Evolutionary conservation across 1,140 invertebrate species (phyloP).

Genomic region (Chrysomallon squamiferum): DNA sequence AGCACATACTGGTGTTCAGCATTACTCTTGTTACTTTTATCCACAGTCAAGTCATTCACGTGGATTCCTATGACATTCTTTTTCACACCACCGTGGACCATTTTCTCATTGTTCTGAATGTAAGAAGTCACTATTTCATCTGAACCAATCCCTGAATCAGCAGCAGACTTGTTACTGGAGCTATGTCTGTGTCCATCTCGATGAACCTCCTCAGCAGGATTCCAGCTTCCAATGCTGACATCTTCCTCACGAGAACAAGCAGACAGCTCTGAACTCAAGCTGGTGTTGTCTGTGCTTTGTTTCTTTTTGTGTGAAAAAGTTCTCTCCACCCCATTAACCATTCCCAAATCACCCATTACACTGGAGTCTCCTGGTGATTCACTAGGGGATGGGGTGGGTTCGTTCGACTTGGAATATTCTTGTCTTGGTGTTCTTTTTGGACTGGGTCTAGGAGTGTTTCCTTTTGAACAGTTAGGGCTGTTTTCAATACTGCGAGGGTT

Average conservation of each 20-base stretch:
- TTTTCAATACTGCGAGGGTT: slow-evolving; percentile 81
- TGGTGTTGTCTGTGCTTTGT: slow-evolving; percentile 40
- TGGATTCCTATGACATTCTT: slow-evolving; percentile 38
- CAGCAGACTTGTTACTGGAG: slow-evolving; percentile 45
- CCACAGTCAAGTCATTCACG: slow-evolving; percentile 46
- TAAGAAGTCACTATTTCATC: slow-evolving; percentile 25
- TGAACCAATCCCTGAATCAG: slow-evolving; percentile 49
- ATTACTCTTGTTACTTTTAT: slow-evolving; percentile 24
- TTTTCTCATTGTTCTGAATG: slow-evolving; percentile 52
- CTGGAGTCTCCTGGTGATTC: slow-evolving; percentile 32
- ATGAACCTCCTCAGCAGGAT: slow-evolving; percentile 34
- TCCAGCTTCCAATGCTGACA: slow-evolving; percentile 36
- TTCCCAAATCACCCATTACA: slow-evolving; percentile 34
- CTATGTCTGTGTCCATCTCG: slow-evolving; percentile 38
- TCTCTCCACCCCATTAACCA: not conserved
- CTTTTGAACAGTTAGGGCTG: slow-evolving; percentile 52
- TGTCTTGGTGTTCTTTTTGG: slow-evolving; percentile 52
- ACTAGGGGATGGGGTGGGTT: slow-evolving; percentile 38
- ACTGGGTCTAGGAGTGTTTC: slow-evolving; percentile 45
- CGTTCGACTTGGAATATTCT: slow-evolving; percentile 47
- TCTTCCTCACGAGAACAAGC: slow-evolving; percentile 38
- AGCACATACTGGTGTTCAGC: slow-evolving; percentile 8
- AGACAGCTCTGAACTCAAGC: slow-evolving; percentile 44
- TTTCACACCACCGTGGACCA: slow-evolving; percentile 21
- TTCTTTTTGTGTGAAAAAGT: slow-evolving; percentile 22